Base-by-base conservation (phyloP, 2,888 invertebrate species). In the Sinohyriopsis cumingii region DNA sequence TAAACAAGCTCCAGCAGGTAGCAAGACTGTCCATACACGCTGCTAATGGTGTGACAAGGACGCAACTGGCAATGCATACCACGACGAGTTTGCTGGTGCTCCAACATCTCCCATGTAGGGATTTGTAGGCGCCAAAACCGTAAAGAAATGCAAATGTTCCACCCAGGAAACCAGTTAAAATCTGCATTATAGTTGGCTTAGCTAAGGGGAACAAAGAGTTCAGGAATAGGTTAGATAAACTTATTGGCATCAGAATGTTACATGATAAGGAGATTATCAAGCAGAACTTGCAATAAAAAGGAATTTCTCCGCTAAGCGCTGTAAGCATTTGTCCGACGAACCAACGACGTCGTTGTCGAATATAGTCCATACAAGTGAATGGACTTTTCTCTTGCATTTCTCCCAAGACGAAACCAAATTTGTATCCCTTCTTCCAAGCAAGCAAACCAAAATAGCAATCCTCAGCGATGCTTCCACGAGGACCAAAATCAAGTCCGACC, bases 331-430 rank as follows among this genome's bases (percentile, higher is more conserved):
- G 75, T 18, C 77, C 77, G 24, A 73, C 68, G 57, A 77, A 73
- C 77, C 77, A 77, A 15, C 77, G 71, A 18, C 68, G 65, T 12
- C 77, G 22, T 62, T 77, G 77, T n/a, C 65, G 64, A 22, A 77
- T 71, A 55, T 63, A 77, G 63, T 77, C 77, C 64, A 69, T 60
- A 19, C 71, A 15, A n/a, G 75, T 69, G 45, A 77, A 77, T 5
- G 77, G 68, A 67, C 75, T 75, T 63, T 73, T 77, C 59, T 77
- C 77, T 28, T 59, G 55, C 77, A 77, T 73, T 63, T 75, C 75
- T 24, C 77, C 77, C 15, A 65, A 65, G 19, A 77, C 68, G 59
- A 71, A 77, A 25, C 67, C 73, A 68, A 77, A 77, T 19, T 20
- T 72, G 56, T 73, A 75, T 9, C 77, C 77, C 24, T 68, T 69